These are phyloP conservation scores for Agelastica alni DNA, from an alignment of 2,888 invertebrate species.

Conservation along the genomic window DNA sequence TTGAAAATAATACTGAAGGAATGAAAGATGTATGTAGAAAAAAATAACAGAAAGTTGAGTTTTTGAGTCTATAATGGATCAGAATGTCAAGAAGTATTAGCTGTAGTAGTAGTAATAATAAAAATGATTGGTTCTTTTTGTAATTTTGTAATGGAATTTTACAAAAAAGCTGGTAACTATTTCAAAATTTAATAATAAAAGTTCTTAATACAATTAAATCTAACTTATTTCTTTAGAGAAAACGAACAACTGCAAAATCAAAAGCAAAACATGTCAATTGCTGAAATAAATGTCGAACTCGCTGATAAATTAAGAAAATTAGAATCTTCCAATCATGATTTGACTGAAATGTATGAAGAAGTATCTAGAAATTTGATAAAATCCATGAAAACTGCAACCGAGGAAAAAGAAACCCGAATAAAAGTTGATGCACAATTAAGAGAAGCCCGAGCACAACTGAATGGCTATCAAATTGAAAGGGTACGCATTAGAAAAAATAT, in stretches of 20 bases:
- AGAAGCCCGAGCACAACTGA: conserved; percentile 20
- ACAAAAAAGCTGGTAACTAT: too few species aligned
- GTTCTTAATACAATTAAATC: too few species aligned
- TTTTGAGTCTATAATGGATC: too few species aligned
- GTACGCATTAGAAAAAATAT: too few species aligned
- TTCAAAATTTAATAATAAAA: too few species aligned
- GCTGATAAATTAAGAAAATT: conserved; percentile 36
- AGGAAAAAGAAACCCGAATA: conserved; percentile 43
- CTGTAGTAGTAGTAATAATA: too few species aligned
- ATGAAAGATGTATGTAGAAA: too few species aligned
- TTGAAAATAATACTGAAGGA: too few species aligned
- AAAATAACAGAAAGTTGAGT: too few species aligned
- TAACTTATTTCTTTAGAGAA: conserved; percentile 26
- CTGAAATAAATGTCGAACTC: conserved; percentile 18
- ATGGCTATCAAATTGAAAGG: conserved; percentile 33
- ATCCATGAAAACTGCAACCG: conserved; percentile 42
- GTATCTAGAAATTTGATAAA: conserved; percentile 43
- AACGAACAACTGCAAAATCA: conserved; percentile 31
- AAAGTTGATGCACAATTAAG: conserved; percentile 32
- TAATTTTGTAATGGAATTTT: too few species aligned
- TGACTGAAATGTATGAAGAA: conserved; percentile 45
- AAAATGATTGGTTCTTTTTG: too few species aligned
- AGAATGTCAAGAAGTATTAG: too few species aligned
- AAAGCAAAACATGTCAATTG: conserved; percentile 20
- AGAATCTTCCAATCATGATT: conserved; percentile 34